These are phyloP conservation scores for Myotis lucifugus DNA, from an alignment of 2,113 vertebrate species.

Conservation along the genomic window DNA sequence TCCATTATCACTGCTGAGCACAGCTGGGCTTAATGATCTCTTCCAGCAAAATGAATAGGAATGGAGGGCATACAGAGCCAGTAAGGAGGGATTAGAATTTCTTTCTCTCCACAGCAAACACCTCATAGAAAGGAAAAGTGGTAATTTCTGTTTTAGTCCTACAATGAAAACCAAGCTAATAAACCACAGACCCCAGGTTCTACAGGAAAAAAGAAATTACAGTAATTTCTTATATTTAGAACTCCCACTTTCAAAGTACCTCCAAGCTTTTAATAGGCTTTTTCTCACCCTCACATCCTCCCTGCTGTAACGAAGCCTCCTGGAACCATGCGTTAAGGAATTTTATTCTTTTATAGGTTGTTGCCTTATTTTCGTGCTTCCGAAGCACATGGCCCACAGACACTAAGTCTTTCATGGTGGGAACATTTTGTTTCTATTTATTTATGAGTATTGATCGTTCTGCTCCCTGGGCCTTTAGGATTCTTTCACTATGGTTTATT, in stretches of 20 bases:
- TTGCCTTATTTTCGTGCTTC: not conserved
- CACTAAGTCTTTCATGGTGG: not conserved
- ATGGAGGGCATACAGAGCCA: slow-evolving; percentile 43
- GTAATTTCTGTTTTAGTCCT: slow-evolving; percentile 44
- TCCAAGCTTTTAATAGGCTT: slow-evolving; percentile 5
- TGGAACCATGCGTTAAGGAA: not conserved
- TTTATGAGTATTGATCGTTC: not conserved
- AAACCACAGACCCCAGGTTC: slow-evolving; percentile 33
- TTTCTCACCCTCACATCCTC: not conserved
- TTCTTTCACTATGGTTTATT: not conserved
- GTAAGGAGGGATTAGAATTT: slow-evolving; percentile 36
- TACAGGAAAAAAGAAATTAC: not conserved
- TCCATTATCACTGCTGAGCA: slow-evolving; percentile 67
- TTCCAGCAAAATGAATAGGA: slow-evolving; percentile 62
- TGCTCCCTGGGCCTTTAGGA: not conserved
- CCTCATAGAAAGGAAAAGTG: not conserved
- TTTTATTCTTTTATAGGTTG: not conserved
- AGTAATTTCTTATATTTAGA: slow-evolving; percentile 5
- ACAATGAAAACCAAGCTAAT: slow-evolving; percentile 49
- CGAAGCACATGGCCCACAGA: not conserved
- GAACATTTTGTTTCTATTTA: slow-evolving; percentile 35
- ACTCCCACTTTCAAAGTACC: not conserved
- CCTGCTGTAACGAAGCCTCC: not conserved
- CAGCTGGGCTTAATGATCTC: slow-evolving; percentile 69
- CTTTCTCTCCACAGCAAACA: slow-evolving; percentile 29